phyloP scores from a whole-genome alignment of 2,888 invertebrate genomes.

The Hirtodrosophila duncani region DNA sequence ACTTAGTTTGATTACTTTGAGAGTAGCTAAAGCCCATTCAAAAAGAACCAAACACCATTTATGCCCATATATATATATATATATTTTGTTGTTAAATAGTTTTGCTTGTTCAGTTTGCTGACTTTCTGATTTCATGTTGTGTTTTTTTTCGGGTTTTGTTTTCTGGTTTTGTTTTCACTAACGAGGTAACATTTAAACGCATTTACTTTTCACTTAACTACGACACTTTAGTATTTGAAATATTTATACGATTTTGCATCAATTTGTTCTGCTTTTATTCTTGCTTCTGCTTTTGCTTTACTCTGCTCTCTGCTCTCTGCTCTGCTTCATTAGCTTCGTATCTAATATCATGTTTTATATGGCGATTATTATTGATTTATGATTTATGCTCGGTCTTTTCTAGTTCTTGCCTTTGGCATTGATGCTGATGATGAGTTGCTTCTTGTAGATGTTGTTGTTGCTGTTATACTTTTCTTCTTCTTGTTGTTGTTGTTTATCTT shows the following conservation, averaged over 20 bases:
- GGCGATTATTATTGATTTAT: no score
- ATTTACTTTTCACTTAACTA: slow-evolving; percentile 43
- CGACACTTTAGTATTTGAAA: slow-evolving; percentile 22
- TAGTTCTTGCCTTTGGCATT: slow-evolving; percentile 18
- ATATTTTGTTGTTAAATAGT: no score
- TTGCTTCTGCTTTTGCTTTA: neutral
- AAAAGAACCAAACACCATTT: slow-evolving; percentile 41
- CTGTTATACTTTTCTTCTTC: neutral
- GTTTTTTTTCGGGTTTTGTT: neutral
- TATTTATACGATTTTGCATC: slow-evolving; percentile 26
- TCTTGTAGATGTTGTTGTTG: slow-evolving; percentile 7
- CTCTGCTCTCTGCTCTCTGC: no score
- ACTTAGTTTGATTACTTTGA: slow-evolving; percentile 1
- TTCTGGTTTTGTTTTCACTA: slow-evolving; percentile 40
- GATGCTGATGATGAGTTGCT: slow-evolving; percentile 3
- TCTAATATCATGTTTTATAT: no score
- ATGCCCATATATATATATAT: slow-evolving; percentile 23
- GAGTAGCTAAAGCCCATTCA: slow-evolving; percentile 47
- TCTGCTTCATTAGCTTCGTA: no score
- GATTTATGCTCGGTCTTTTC: no score
- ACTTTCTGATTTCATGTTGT: neutral
- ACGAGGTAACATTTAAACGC: slow-evolving; percentile 75
- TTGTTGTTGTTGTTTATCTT: neutral
- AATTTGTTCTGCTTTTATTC: slow-evolving; percentile 9
- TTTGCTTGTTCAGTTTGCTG: slow-evolving; percentile 5